Base-by-base conservation (phyloP, 2,113 vertebrate genomes). In the Corythoichthys haematopterus region DNA sequence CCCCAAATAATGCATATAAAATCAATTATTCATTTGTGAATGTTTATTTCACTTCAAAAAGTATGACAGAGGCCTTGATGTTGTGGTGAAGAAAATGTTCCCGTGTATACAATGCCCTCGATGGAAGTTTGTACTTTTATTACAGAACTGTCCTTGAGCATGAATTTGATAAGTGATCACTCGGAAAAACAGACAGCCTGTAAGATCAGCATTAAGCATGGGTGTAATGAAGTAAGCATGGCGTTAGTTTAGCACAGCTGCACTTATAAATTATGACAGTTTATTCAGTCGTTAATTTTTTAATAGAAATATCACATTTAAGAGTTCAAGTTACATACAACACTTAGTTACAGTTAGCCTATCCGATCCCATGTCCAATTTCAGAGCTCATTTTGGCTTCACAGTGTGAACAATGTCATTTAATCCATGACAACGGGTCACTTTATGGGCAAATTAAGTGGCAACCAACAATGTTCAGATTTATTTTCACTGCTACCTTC, bases 21-120 rank as follows among this genome's bases (percentile, higher is more conserved):
- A 90, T 89, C 79, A 87, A 90, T 89, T 85, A 89, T 89, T 90
- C 59, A 90, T 86, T 82, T 79, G 79, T 84, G 85, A 84, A 85
- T 89, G 81, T 89, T 90, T 88, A 86, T 84, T 86, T 85, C 71
- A 65, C 80, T 84, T 89, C 79, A 88, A 76, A 87, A 86, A 83
- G 74, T 66, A 68, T 81, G 81, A 82, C 80, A 79, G 43, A 60
- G 35, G 76, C 84, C 82, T 88, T 85, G 84, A 88, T 87, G 84
- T 76, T 78, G 59, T 45, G 35, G 48, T 2, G 50, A 47, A 47
- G 47, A 13, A 33, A 9, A 12, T n/a, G 63, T 60, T 61, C 77
- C 66, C 64, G 51, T 67, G 61, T 63, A 48, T 70, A 74, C 66
- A 75, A 70, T 69, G 64, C 35, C 75, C 74, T 67, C 64, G 55